Evolutionary conservation across 2,797 vertebrate species (phyloP), one percentile per base, ranked within the genome.

Genomic region (Brotogeris chrysoptera): DNA sequence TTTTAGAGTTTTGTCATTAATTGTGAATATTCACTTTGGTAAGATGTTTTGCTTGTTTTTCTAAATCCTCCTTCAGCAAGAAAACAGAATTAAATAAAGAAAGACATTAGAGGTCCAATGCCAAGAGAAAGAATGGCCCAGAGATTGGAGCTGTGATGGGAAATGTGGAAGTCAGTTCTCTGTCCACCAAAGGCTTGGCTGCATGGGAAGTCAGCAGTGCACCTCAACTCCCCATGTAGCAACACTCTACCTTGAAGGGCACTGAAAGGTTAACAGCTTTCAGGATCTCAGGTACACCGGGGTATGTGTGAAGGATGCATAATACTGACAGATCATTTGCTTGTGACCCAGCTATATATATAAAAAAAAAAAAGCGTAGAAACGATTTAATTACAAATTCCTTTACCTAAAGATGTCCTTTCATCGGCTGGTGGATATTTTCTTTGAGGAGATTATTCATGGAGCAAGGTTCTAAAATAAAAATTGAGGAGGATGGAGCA

Each of bases 401-500:
- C 83, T 92, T 96, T 95, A 97, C 95, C 94, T 95, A 96, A 96
- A 97, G 92, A 80, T 80, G 93, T 95, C 93, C 92, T 94, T 92
- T 92, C 71, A 0, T 93, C 84, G 95, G 84, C 92, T 96, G 64
- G 28, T 88, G 64, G 92, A 77, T 97, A 93, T 94, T 94, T 95
- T 95, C 89, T 96, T 96, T 0, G 1, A 89, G 79, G 84, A 95
- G 91, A 96, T 96, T 97, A 97, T 97, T 97, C 95, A 96, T 93
- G 96, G 95, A 96, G 89, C 88, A 96, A 96, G 93, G 93, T 96
- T 96, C 95, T 97, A 97, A 96, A 97, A 97, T 97, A 97, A 97
- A 96, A 97, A 96, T 92, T 96, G 95, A 97, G 96, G 95, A 97
- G 96, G 95, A 96, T 93, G 96, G 88, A 94, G 93, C 49, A 95